phyloP scores from a whole-genome alignment of 2,888 invertebrate species.

The Trichogramma evanescens region DNA sequence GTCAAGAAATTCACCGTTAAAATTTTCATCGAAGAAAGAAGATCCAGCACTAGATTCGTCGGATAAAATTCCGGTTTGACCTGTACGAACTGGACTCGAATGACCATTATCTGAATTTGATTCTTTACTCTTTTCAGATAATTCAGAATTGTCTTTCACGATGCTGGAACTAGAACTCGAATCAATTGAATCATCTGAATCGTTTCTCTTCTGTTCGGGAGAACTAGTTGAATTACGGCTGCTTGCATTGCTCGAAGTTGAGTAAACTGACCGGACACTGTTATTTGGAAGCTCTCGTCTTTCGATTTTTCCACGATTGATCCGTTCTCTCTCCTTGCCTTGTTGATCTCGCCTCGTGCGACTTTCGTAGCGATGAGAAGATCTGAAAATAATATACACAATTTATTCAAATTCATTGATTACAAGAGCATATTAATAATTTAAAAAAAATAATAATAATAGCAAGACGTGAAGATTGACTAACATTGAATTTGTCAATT shows the following conservation, averaged over 20 bases:
- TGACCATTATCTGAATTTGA: conserved; percentile 47
- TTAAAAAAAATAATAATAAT: no score
- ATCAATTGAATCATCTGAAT: conserved; percentile 27
- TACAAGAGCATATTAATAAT: no score
- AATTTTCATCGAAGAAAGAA: conserved; percentile 41
- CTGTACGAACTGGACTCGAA: conserved; percentile 52
- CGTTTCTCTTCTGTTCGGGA: conserved; percentile 3
- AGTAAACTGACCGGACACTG: conserved; percentile 32
- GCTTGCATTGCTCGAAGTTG: conserved; percentile 35
- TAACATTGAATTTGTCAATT: no score
- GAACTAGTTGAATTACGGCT: conserved; percentile 6
- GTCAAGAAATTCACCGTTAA: conserved; percentile 31
- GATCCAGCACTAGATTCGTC: conserved; percentile 43
- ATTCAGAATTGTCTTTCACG: conserved; percentile 40
- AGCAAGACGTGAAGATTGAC: no score
- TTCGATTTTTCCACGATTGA: conserved; percentile 39
- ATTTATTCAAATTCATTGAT: no score
- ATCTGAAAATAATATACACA: conserved; percentile 29
- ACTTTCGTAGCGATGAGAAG: conserved; percentile 43
- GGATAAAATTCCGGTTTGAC: conserved; percentile 48
- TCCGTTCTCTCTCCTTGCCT: conserved; percentile 34
- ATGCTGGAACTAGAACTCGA: conserved; percentile 51
- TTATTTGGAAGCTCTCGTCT: conserved; percentile 42
- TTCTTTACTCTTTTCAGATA: conserved; percentile 38
- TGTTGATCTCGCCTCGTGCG: conserved; percentile 41